A percentile compares a stretch with the other conserved stretches of the same genome.
Evolutionary conservation across 1,140 invertebrate genomes (phyloP).

Genomic region (Eumeta japonica): DNA sequence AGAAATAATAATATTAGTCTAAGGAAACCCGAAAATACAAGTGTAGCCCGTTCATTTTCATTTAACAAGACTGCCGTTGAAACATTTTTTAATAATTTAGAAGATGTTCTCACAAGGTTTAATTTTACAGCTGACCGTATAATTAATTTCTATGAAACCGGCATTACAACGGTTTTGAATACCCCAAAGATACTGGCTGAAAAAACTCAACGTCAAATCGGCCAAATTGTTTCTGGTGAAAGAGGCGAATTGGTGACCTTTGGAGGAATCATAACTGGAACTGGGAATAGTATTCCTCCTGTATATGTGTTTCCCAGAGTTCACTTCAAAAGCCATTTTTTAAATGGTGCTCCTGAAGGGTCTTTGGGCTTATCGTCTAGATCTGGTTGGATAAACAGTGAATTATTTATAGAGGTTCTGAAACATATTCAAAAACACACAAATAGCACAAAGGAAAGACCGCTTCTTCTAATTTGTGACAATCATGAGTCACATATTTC

Average conservation of each 20-base stretch:
- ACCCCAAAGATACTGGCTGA: slow-evolving; percentile 29
- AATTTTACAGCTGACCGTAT: slow-evolving; percentile 30
- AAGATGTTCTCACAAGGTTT: slow-evolving; percentile 12
- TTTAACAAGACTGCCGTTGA: slow-evolving; percentile 32
- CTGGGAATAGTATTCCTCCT: slow-evolving; percentile 32
- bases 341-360: slow-evolving; percentile 38
- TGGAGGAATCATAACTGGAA: slow-evolving; percentile 28
- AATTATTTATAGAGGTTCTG: slow-evolving; percentile 39
- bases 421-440: slow-evolving; percentile 32
- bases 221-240: slow-evolving; percentile 35
- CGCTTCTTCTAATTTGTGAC: not conserved
- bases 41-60: slow-evolving; percentile 28
- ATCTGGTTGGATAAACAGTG: slow-evolving; percentile 53
- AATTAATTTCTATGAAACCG: slow-evolving; percentile 54
- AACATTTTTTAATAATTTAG: slow-evolving; percentile 16
- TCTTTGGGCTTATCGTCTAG: slow-evolving; percentile 33
- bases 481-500: not conserved
- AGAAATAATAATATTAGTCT: slow-evolving; percentile 25
- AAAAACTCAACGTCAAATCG: slow-evolving; percentile 31
- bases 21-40: slow-evolving; percentile 42
- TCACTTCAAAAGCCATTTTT: slow-evolving; percentile 27
- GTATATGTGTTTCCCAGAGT: slow-evolving; percentile 33
- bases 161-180: slow-evolving; percentile 30
- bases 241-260: slow-evolving; percentile 37
- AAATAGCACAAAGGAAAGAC: too few species aligned